phyloP scores from a whole-genome alignment of 2,797 vertebrate genomes.

The Trachurus trachurus region DNA sequence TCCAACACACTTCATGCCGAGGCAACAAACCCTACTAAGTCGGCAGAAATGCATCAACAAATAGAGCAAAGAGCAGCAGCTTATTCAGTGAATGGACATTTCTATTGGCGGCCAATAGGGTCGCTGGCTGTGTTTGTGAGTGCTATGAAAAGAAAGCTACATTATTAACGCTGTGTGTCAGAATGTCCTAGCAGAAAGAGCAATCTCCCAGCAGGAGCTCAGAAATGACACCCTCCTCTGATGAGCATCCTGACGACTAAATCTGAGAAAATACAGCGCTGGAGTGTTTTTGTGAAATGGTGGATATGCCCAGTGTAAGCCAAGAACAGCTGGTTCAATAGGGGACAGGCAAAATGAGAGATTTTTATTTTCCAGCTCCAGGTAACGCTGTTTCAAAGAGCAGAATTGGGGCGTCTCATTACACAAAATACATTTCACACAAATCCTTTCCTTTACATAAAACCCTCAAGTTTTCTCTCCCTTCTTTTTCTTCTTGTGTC shows the following conservation, averaged over 20 bases:
- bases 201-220: conserved; percentile 69
- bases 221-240: conserved; percentile 68
- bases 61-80: conserved; percentile 36
- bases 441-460: conserved; percentile 68
- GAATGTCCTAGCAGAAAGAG: conserved; percentile 66
- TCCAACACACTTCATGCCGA: conserved; percentile 29
- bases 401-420: conserved; percentile 69
- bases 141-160: conserved; percentile 37
- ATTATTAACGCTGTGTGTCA: conserved; percentile 68
- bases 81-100: conserved; percentile 53
- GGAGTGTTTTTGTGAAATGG: conserved; percentile 61
- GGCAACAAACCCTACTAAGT: conserved; percentile 1
- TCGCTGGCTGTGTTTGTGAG: conserved; percentile 56
- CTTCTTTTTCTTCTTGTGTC: conserved; percentile 24
- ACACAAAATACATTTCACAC: conserved; percentile 73
- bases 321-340: conserved; percentile 39
- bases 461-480: conserved; percentile 48
- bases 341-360: conserved; percentile 47
- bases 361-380: conserved; percentile 72
- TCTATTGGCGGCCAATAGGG: conserved; percentile 58
- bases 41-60: conserved; percentile 20
- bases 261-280: conserved; percentile 62
- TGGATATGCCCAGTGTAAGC: conserved; percentile 44
- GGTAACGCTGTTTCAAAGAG: conserved; percentile 71
- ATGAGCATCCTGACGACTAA: conserved; percentile 57